These are phyloP conservation scores for Melitaea athalia DNA, from an alignment of 2,888 invertebrate genomes.

Conservation along the genomic window DNA sequence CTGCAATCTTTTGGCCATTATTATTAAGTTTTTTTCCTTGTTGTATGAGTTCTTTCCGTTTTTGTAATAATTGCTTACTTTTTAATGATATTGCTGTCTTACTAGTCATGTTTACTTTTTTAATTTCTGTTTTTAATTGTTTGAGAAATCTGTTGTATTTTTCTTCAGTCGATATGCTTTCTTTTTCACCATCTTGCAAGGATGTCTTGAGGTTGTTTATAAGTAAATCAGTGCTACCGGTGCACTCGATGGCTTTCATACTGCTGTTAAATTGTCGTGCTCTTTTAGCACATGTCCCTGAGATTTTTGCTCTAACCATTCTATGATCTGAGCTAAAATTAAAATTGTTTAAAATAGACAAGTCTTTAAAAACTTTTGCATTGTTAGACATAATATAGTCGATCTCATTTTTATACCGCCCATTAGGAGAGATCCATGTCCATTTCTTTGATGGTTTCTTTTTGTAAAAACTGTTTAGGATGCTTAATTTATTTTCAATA, in stretches of 20 bases:
- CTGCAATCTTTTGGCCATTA: constrained; percentile 26
- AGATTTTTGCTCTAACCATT: constrained; percentile 34
- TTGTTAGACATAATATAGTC: neutral
- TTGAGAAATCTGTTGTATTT: constrained; percentile 20
- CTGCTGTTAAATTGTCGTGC: neutral
- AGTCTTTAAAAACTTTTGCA: constrained; percentile 24
- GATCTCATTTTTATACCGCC: no score
- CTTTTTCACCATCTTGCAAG: no score
- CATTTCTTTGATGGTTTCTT: no score
- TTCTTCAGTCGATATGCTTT: no score
- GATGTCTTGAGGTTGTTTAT: neutral
- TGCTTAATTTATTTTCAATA: constrained; percentile 31
- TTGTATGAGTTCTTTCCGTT: constrained; percentile 34
- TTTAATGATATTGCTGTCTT: no score
- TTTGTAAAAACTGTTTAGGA: no score
- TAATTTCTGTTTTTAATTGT: neutral
- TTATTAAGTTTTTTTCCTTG: constrained; percentile 28
- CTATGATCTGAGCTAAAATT: constrained; percentile 37
- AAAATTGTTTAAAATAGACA: constrained; percentile 7
- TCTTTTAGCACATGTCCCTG: constrained; percentile 18
- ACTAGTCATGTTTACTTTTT: no score
- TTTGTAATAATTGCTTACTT: neutral
- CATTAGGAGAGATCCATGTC: no score
- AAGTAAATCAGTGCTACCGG: neutral
- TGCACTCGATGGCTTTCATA: constrained; percentile 6